Evolutionary conservation across 2,113 vertebrate species (phyloP).

Genomic region (Ictalurus punctatus): DNA sequence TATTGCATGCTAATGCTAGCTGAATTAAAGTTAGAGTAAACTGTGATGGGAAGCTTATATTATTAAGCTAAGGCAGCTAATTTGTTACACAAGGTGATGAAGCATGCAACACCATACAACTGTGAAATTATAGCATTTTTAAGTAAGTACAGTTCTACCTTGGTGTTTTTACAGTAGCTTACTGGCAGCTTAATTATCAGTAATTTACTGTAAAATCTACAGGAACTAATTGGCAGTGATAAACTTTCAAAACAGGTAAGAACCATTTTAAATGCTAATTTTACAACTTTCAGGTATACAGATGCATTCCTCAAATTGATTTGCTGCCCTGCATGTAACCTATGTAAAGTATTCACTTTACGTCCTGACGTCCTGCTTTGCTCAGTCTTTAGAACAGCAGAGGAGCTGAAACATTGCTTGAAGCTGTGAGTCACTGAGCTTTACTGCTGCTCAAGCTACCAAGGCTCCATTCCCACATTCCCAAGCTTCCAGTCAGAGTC

Average conservation of each 20-base stretch:
- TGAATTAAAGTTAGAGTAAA: not conserved
- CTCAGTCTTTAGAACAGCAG: not conserved
- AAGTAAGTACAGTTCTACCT: not conserved
- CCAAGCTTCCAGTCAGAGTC: constrained; percentile 10
- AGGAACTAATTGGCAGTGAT: not conserved
- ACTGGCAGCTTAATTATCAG: not conserved
- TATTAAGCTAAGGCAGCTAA: not conserved
- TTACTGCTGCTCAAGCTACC: constrained; percentile 20
- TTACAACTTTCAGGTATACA: no score
- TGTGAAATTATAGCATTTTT: not conserved
- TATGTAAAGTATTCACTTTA: not conserved
- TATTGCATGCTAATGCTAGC: not conserved
- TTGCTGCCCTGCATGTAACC: not conserved
- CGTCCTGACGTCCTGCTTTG: not conserved
- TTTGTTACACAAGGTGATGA: not conserved
- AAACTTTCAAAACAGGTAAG: not conserved
- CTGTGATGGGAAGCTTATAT: not conserved
- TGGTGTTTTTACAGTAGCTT: not conserved
- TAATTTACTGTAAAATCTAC: not conserved
- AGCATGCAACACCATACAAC: not conserved
- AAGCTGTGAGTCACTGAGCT: constrained; percentile 38
- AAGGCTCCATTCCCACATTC: constrained; percentile 27
- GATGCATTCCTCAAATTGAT: not conserved
- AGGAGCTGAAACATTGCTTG: constrained; percentile 16
- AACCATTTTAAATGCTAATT: not conserved